Conservation (phyloP, 2,888 invertebrate species). For the Hydrotaea diabolus region DNA sequence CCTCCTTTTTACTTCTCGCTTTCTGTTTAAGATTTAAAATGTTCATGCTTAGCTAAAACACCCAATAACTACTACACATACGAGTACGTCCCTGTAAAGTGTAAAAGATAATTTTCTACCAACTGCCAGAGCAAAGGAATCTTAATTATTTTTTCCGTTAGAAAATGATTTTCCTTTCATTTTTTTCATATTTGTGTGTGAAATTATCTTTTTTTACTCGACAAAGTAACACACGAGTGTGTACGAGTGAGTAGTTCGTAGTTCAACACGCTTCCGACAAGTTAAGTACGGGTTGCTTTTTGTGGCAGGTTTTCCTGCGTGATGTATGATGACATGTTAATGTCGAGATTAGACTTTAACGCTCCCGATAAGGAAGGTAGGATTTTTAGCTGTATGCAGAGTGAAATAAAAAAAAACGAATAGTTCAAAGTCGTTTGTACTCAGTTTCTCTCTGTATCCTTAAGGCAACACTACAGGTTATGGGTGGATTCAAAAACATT, state of each 20-base stretch:
- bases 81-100: neutral
- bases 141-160: constrained; percentile 41
- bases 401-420: neutral
- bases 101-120: constrained; percentile 18
- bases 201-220: constrained; percentile 45
- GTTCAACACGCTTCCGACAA: constrained; percentile 48
- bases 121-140: constrained; percentile 35
- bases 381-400: constrained; percentile 15
- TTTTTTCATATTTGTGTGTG: neutral
- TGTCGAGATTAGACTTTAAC: constrained; percentile 14
- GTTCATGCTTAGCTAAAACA: too few species aligned
- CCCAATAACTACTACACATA: neutral
- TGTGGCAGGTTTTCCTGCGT: neutral
- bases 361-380: neutral
- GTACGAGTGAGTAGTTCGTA: neutral
- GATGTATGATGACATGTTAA: constrained; percentile 23
- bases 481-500: neutral
- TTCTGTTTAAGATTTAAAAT: too few species aligned
- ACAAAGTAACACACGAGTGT: constrained; percentile 45
- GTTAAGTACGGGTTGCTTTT: neutral
- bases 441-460: neutral
- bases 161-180: constrained; percentile 31
- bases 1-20: too few species aligned
- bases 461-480: neutral
- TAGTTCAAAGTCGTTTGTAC: constrained; percentile 17